Conservation (phyloP, 2,113 vertebrate genomes). For the Calyptomena viridis region DNA sequence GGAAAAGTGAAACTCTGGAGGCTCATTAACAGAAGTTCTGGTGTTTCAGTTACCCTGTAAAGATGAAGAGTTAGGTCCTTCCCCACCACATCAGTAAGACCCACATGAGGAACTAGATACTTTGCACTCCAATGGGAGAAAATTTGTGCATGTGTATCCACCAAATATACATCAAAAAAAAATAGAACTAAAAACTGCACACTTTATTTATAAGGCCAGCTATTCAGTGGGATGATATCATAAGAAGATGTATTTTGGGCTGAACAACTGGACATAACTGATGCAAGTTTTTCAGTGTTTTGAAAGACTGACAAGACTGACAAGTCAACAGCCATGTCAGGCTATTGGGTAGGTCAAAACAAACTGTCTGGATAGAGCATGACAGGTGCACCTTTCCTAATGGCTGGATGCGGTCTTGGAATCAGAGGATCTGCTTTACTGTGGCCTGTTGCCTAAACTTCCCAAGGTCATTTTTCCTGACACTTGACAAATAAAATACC, state of each 20-base stretch:
- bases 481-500: neutral
- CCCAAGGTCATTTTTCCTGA: slow-evolving; percentile 10
- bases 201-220: neutral
- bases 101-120: neutral
- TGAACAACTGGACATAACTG: neutral
- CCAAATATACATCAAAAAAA: neutral
- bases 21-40: neutral
- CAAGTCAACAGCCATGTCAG: neutral
- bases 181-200: neutral
- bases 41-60: neutral
- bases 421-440: neutral
- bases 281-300: neutral
- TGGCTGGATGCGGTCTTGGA: neutral
- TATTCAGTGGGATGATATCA: neutral
- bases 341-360: neutral
- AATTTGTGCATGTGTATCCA: neutral
- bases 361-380: slow-evolving; percentile 7
- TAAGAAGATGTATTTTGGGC: neutral
- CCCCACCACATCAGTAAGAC: neutral
- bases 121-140: fast-evolving
- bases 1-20: neutral
- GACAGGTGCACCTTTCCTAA: slow-evolving; percentile 49
- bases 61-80: neutral
- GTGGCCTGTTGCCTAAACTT: neutral
- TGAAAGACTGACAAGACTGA: neutral